Conservation (phyloP, 2,888 invertebrate species). For the Caprella mutica region DNA sequence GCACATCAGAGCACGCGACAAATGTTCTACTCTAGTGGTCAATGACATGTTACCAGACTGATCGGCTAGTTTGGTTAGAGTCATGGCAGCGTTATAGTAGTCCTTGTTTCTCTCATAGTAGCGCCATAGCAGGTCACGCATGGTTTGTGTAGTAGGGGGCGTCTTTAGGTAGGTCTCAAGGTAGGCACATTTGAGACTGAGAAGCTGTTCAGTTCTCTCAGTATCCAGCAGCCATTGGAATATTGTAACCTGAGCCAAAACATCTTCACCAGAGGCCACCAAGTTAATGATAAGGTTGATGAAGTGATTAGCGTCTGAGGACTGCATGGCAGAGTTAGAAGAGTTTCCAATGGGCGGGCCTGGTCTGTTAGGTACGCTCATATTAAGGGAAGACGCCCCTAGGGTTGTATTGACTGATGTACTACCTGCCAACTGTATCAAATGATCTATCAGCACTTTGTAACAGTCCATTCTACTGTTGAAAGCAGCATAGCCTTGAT, state of each 20-base stretch:
- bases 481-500: conserved; percentile 65
- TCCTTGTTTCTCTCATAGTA: conserved; percentile 86
- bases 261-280: conserved; percentile 49
- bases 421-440: conserved; percentile 40
- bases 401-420: conserved; percentile 36
- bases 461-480: conserved; percentile 75
- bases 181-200: conserved; percentile 48
- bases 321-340: conserved; percentile 37
- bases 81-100: conserved; percentile 81
- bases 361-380: conserved; percentile 41
- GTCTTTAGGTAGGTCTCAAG: conserved; percentile 61
- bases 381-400: conserved; percentile 33
- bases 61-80: conserved; percentile 74
- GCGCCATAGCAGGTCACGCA: conserved; percentile 83
- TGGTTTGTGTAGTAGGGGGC: conserved; percentile 45
- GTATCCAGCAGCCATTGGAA: conserved; percentile 78
- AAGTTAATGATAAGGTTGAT: conserved; percentile 26
- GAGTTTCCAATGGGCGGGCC: conserved; percentile 41
- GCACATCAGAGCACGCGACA: conserved; percentile 88
- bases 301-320: conserved; percentile 34
- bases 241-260: conserved; percentile 76
- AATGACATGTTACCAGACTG: conserved; percentile 40
- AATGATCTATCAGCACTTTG: conserved; percentile 65
- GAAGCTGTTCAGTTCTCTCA: conserved; percentile 43
- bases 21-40: conserved; percentile 63